phyloP scores from a whole-genome alignment of 2,113 vertebrate genomes.

The Columba janthina region DNA sequence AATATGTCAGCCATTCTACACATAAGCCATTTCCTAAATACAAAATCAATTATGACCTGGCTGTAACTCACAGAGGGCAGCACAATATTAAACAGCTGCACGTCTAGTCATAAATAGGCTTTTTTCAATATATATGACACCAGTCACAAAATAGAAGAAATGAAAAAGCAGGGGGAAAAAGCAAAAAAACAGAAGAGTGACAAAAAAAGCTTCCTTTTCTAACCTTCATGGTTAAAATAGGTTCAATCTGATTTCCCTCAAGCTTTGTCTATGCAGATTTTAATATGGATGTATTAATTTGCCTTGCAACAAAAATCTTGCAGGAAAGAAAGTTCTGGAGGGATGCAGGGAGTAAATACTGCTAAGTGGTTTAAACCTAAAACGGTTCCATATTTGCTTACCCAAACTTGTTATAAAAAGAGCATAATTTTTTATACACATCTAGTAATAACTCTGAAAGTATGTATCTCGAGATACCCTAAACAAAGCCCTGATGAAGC shows the following conservation, averaged over 20 bases:
- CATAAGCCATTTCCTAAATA: rapidly evolving
- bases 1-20: not conserved
- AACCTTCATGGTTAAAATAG: not conserved
- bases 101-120: rapidly evolving
- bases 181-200: not conserved
- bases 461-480: not conserved
- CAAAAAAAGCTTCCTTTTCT: not conserved
- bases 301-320: not conserved
- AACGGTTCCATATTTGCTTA: rapidly evolving
- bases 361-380: not conserved
- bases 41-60: not conserved
- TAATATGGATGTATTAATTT: not conserved
- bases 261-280: not conserved
- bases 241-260: not conserved
- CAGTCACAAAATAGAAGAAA: not conserved
- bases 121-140: not conserved
- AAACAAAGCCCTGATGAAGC: not conserved
- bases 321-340: not conserved
- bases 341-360: not conserved
- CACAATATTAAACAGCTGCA: too few relatives aligned
- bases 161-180: not conserved
- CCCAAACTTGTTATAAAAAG: not conserved
- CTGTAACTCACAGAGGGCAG: not conserved
- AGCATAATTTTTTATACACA: not conserved
- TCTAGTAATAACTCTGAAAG: not conserved